phyloP scores from a whole-genome alignment of 2,797 vertebrate species.

The Caiman crocodilus region DNA sequence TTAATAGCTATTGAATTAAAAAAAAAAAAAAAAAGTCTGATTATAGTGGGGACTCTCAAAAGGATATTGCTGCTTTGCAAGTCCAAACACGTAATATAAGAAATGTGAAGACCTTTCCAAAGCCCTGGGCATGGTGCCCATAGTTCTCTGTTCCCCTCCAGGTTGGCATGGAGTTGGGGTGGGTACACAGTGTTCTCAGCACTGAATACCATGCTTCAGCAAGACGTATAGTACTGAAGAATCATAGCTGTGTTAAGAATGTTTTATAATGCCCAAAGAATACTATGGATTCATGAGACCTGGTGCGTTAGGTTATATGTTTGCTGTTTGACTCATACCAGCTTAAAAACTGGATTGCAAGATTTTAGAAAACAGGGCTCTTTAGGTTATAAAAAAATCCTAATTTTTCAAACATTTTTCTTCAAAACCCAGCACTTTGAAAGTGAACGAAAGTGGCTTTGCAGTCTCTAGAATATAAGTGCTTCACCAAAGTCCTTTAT shows the following conservation, averaged over 20 bases:
- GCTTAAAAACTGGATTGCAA: not conserved
- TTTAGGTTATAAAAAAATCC: not conserved
- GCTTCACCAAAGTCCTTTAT: not conserved
- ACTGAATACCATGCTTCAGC: not conserved
- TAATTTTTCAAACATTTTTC: not conserved
- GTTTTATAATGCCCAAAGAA: not conserved
- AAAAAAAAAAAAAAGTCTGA: conserved; percentile 39
- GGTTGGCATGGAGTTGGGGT: conserved; percentile 10
- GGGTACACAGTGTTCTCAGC: conserved; percentile 15
- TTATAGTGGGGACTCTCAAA: not conserved
- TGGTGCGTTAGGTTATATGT: not conserved
- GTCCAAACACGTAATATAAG: conserved; percentile 18
- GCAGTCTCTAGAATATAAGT: not conserved
- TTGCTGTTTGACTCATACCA: not conserved
- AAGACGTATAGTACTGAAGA: not conserved
- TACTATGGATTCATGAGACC: not conserved
- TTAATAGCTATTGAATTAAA: conserved; percentile 30
- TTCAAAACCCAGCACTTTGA: conserved; percentile 7
- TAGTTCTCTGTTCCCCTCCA: not conserved
- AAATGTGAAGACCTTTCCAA: not conserved
- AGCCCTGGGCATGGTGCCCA: conserved; percentile 43
- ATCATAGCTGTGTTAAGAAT: not conserved
- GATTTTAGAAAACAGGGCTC: not conserved
- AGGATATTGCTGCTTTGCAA: conserved; percentile 42
- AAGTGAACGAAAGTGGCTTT: not conserved